Conservation (phyloP, 2,888 invertebrate species). For the Drosophila formosana region DNA sequence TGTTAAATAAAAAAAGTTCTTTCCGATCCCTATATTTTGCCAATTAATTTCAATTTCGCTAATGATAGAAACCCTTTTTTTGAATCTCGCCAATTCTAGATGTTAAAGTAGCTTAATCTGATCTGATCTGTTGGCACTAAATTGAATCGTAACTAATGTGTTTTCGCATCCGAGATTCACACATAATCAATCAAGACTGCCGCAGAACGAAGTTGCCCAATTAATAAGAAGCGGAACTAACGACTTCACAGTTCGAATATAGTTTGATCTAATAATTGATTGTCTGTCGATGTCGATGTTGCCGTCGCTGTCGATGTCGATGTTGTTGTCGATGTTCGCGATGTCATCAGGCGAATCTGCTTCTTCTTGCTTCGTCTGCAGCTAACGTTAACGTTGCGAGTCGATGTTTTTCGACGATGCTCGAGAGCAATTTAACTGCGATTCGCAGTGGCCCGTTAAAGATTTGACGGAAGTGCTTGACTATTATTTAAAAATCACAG, state of each 20-base stretch:
- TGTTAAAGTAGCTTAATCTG: neutral
- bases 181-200: neutral
- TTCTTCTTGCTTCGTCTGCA: neutral
- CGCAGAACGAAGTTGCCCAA: neutral
- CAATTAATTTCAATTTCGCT: neutral
- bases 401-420: neutral
- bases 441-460: slow-evolving; percentile 19
- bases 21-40: neutral
- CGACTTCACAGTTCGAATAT: neutral
- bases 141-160: neutral
- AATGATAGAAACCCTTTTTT: neutral
- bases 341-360: neutral
- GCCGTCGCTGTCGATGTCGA: neutral
- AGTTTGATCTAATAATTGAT: neutral
- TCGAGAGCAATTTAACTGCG: slow-evolving; percentile 39
- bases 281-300: neutral
- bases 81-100: neutral
- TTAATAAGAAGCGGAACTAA: neutral
- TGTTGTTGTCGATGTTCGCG: neutral
- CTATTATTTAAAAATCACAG: slow-evolving; percentile 41
- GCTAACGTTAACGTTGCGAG: neutral
- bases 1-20: no score
- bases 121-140: neutral
- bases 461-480: slow-evolving; percentile 58
- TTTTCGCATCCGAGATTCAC: neutral